Conservation (phyloP, 2,797 vertebrate genomes). For the Hypotaenidia philippensis region DNA sequence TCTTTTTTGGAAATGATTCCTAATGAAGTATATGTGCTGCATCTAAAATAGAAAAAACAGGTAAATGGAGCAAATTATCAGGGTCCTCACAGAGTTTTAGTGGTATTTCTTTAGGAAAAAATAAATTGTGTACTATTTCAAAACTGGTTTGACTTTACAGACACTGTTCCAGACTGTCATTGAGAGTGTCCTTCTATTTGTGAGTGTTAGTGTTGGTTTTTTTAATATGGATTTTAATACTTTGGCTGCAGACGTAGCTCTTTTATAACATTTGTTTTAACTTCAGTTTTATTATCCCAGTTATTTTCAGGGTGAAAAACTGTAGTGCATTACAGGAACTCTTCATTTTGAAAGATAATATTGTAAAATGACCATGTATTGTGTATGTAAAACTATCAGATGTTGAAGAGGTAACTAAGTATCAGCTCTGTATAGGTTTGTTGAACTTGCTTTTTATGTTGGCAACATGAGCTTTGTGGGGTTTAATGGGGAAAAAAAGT, state of each 20-base stretch:
- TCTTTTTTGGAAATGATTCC: background rate
- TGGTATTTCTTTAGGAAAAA: background rate
- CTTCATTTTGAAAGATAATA: background rate
- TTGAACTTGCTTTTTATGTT: background rate
- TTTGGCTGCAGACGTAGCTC: background rate
- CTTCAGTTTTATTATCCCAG: background rate
- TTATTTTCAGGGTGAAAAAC: background rate
- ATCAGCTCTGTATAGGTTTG: background rate
- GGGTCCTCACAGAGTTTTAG: background rate
- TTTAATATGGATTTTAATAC: background rate
- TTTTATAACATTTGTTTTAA: background rate
- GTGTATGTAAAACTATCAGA: background rate
- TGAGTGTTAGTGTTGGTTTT: background rate
- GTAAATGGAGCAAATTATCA: background rate
- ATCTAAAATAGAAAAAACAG: background rate
- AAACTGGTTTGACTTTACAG: background rate
- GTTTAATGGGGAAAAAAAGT: background rate
- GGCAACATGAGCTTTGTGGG: background rate
- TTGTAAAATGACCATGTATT: background rate
- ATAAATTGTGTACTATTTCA: background rate
- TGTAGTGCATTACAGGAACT: background rate
- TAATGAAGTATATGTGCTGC: background rate
- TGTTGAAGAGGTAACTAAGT: background rate
- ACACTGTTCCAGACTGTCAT: background rate
- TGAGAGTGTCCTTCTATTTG: background rate